Percentiles rank a stretch among this genome's conserved stretches.
These are phyloP conservation scores for Antennarius striatus DNA, from an alignment of 2,113 vertebrate genomes.

Conservation along the genomic window DNA sequence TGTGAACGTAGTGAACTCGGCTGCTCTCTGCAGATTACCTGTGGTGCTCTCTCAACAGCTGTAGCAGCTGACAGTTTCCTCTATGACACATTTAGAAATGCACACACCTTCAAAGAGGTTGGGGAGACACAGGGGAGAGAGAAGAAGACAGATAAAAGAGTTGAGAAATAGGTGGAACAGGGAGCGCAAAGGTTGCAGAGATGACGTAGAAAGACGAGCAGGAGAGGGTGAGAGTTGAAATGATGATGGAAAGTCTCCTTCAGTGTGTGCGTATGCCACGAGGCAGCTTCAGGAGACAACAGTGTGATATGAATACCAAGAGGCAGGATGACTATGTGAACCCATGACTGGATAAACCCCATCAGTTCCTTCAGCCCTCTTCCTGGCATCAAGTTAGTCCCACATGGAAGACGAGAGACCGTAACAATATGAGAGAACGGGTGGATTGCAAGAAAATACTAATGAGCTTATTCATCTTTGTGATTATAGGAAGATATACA, in stretches of 20 bases:
- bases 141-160: slow-evolving; percentile 36
- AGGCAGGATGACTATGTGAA: slow-evolving; percentile 63
- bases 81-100: slow-evolving; percentile 54
- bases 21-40: slow-evolving; percentile 34
- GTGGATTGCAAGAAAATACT: slow-evolving; percentile 30
- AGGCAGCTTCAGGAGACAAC: slow-evolving; percentile 50
- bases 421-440: slow-evolving; percentile 32
- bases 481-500: slow-evolving; percentile 16
- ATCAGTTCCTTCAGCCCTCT: slow-evolving; percentile 47
- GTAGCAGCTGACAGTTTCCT: slow-evolving; percentile 32
- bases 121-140: background rate
- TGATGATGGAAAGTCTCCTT: slow-evolving; percentile 63
- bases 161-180: slow-evolving; percentile 27
- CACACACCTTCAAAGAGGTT: slow-evolving; percentile 33
- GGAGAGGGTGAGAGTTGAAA: slow-evolving; percentile 38
- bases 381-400: slow-evolving; percentile 31
- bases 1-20: slow-evolving; percentile 40
- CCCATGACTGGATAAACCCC: slow-evolving; percentile 68
- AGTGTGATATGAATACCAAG: slow-evolving; percentile 68
- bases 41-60: slow-evolving; percentile 26
- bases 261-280: slow-evolving; percentile 56
- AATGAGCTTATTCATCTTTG: slow-evolving; percentile 25
- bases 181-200: slow-evolving; percentile 8
- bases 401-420: background rate
- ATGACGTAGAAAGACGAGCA: slow-evolving; percentile 19